Evolutionary conservation across 1,140 invertebrate species (phyloP).

Genomic region (Chelonus insularis): DNA sequence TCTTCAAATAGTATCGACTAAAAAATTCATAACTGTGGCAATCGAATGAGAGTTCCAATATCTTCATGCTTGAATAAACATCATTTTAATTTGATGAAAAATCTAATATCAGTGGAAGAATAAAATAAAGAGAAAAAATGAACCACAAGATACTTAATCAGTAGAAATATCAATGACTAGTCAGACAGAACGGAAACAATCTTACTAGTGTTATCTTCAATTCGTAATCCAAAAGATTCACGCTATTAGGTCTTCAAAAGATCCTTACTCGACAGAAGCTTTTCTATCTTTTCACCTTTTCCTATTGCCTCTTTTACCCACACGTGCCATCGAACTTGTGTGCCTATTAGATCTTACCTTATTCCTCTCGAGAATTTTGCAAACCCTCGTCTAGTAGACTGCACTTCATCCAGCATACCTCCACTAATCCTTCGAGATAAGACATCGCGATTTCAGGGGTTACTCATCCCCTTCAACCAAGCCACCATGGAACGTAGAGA

Average conservation of each 20-base stretch:
- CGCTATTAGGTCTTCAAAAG: constrained; percentile 31
- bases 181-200: constrained; percentile 35
- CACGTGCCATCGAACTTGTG: constrained; percentile 14
- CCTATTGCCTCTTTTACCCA: constrained; percentile 21
- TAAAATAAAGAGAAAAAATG: not conserved
- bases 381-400: constrained; percentile 31
- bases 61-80: too few species aligned
- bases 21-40: too few species aligned
- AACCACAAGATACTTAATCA: not conserved
- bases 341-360: constrained; percentile 35
- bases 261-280: constrained; percentile 25
- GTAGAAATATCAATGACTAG: constrained; percentile 21
- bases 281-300: not conserved
- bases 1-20: too few species aligned
- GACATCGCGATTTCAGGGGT: constrained; percentile 44
- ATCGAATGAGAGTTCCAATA: too few species aligned
- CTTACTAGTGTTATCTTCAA: constrained; percentile 31
- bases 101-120: not conserved
- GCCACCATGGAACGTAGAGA: not conserved
- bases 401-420: constrained; percentile 39
- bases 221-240: constrained; percentile 28
- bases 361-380: constrained; percentile 45
- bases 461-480: constrained; percentile 10
- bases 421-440: constrained; percentile 47
- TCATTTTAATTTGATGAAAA: too few species aligned